Conservation (phyloP, 2,888 invertebrate genomes). For the Ferdinandea cuprea region DNA sequence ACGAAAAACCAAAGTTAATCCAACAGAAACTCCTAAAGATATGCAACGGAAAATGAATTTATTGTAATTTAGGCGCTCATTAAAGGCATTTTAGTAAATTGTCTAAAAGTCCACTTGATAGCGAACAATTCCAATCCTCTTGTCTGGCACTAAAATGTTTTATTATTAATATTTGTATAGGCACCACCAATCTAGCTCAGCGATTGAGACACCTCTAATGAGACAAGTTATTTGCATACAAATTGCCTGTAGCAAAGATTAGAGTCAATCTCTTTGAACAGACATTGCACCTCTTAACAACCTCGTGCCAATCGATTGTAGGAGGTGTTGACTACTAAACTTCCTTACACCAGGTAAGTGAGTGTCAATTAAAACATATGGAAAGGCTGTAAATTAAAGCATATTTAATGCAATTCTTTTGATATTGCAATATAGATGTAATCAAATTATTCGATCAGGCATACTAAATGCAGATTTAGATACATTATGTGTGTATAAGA, state of each 20-base stretch:
- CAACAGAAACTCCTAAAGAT: too few relatives aligned
- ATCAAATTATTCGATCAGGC: constrained; percentile 37
- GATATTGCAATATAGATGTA: constrained; percentile 25
- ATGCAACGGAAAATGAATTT: too few relatives aligned
- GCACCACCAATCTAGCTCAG: constrained; percentile 11
- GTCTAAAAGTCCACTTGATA: too few relatives aligned
- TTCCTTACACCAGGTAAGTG: constrained; percentile 32
- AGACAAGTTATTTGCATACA: constrained; percentile 58
- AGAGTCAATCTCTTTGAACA: constrained; percentile 8
- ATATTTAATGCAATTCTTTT: constrained; percentile 28
- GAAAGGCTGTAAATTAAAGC: constrained; percentile 25
- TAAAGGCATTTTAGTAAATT: too few relatives aligned
- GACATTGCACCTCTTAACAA: constrained; percentile 50
- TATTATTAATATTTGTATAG: background rate
- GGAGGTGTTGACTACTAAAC: constrained; percentile 37
- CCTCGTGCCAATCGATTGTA: constrained; percentile 34
- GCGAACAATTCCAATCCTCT: background rate
- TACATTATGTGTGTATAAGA: background rate
- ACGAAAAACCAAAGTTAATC: too few relatives aligned
- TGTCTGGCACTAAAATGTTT: too few relatives aligned
- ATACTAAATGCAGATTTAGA: constrained; percentile 6
- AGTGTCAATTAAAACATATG: constrained; percentile 39
- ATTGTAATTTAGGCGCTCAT: too few relatives aligned
- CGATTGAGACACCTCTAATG: constrained; percentile 41
- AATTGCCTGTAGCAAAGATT: constrained; percentile 29